Evolutionary conservation across 1,140 invertebrate species (phyloP), one percentile per base, ranked within the genome.

Genomic region (Epicauta chinensis): DNA sequence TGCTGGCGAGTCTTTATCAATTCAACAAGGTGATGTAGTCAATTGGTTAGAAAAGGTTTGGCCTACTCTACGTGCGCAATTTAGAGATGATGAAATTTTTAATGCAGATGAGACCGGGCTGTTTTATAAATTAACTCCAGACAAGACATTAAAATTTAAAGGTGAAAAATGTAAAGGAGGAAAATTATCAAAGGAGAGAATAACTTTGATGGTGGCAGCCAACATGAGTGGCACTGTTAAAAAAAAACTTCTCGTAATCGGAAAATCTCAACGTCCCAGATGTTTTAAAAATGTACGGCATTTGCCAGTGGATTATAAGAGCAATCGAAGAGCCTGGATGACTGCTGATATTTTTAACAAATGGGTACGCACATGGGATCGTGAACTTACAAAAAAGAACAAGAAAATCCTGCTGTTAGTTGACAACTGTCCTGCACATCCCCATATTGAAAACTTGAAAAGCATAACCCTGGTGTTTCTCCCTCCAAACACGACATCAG

Each of bases 21-120:
- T 38, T 37, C 17, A 16, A 5, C 13, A 38, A 17, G 29, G 11
- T n/a, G 15, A 12, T 23, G 36, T 39, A 30, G 11, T 7, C 4
- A 14, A 49, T n/a, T 49, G 51, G 42, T 30, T 14, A 44, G 3
- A 12, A 16, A 23, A 29, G 15, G 49, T 53, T 44, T 60, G 55
- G 54, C 53, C 60, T 46, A 58, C 29, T 38, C 23, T 60, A 17
- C 37, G 47, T 41, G 47, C 13, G 10, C 16, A 56, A 50, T 61
- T 50, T 59, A 49, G 6, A 17, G 49, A 57, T 44, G 44, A 66
- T 35, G 58, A 71, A 50, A 67, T 73, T 46, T 72, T 64, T 58
- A 75, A 71, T 59, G 63, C 62, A 15, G 69, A 73, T 58, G 68
- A n/a, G n/a, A n/a, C n/a, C n/a, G n/a, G n/a, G n/a, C n/a, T n/a